A percentile compares a stretch with the other conserved stretches of the same genome.
Conservation (phyloP, 2,888 invertebrate species). For the Microplitis manilae region DNA sequence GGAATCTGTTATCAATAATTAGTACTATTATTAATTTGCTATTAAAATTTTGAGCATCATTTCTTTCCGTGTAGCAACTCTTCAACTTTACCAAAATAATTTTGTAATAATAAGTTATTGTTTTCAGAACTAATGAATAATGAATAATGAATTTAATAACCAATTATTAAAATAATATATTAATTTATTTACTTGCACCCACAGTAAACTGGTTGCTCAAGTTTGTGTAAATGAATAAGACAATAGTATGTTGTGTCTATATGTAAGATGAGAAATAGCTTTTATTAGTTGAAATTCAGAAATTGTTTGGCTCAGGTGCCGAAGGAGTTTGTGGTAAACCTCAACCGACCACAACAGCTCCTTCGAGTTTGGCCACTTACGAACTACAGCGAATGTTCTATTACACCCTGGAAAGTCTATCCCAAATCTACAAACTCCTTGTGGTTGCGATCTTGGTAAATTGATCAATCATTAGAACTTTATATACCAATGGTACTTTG, state of each 20-base stretch:
- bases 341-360: constrained; percentile 37
- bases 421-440: constrained; percentile 29
- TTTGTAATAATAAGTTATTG: neutral
- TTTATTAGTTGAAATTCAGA: constrained; percentile 4
- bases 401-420: neutral
- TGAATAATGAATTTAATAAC: no score
- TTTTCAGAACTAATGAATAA: neutral
- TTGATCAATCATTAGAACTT: neutral
- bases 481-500: neutral
- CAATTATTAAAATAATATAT: neutral
- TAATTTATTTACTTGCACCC: neutral
- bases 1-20: no score
- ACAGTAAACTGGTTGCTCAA: neutral
- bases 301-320: constrained; percentile 30
- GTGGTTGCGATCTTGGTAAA: constrained; percentile 15
- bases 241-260: neutral
- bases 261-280: constrained; percentile 14
- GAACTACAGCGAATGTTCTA: constrained; percentile 30
- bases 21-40: no score
- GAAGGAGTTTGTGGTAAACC: constrained; percentile 30
- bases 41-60: no score
- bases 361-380: constrained; percentile 46
- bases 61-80: no score
- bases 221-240: constrained; percentile 2
- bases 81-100: no score